Conservation (phyloP, 2,113 vertebrate genomes). For the rabbit (Oryctolagus cuniculus) region DNA sequence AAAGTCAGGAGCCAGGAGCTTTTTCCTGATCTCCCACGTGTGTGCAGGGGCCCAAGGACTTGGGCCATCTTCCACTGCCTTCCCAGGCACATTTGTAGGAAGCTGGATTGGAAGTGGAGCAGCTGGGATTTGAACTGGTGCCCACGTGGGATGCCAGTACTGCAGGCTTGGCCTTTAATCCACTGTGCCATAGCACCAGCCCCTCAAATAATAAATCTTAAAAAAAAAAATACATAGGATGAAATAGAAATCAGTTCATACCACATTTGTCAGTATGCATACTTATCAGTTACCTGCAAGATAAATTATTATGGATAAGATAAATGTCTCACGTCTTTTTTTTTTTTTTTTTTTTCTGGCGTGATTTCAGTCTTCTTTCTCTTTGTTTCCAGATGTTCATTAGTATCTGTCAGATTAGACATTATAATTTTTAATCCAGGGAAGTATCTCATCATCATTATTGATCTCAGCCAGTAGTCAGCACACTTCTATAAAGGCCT, state of each 20-base stretch:
- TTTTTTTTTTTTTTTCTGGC: conserved; percentile 9
- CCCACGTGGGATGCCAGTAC: too few relatives aligned
- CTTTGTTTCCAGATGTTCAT: conserved; percentile 15
- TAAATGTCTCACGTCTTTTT: background rate
- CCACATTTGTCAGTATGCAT: background rate
- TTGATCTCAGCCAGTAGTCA: conserved; percentile 13
- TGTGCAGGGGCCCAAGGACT: too few relatives aligned
- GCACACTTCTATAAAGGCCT: conserved; percentile 21
- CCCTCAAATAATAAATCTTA: too few relatives aligned
- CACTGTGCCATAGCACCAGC: too few relatives aligned
- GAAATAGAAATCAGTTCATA: conserved; percentile 43
- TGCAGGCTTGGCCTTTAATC: too few relatives aligned
- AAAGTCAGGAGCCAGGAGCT: too few relatives aligned
- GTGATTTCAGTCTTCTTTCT: conserved; percentile 41
- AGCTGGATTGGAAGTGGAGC: too few relatives aligned
- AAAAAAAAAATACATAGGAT: too few relatives aligned
- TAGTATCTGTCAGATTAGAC: conserved; percentile 51
- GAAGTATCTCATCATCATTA: conserved; percentile 5
- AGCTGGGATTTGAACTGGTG: too few relatives aligned
- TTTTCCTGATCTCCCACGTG: too few relatives aligned
- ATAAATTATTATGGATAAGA: conserved; percentile 13
- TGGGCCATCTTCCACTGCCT: too few relatives aligned
- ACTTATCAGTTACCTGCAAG: background rate
- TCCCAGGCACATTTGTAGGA: too few relatives aligned
- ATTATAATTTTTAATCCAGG: conserved; percentile 40